Evolutionary conservation across 2,888 invertebrate genomes (phyloP), one percentile per base, ranked within the genome.

Genomic region (Vanessa cardui): DNA sequence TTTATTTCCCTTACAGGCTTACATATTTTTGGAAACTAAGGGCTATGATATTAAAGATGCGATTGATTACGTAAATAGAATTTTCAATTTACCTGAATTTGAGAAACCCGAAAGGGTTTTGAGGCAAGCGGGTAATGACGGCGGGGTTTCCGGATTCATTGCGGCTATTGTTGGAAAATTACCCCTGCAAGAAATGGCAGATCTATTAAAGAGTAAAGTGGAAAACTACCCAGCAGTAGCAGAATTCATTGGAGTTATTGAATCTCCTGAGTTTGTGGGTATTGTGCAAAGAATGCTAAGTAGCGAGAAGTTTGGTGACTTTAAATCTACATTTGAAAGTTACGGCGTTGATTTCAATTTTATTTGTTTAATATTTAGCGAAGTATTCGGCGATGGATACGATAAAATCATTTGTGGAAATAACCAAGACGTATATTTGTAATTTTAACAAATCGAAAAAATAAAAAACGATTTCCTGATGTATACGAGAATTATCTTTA

Each of bases 261-360:
- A 77, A 63, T 80, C 83, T 1, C 73, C 78, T 58, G 82, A 83
- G 71, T 83, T 84, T 68, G 70, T 78, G 68, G 76, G 76, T 31
- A 83, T 84, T 62, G 62, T 83, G 69, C 77, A 74, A 60, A 80
- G 76, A 66, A 74, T 84, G 76, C 72, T 75, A 4, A 66, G 74
- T 21, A 82, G 80, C 66, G 78, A 80, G 0, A 80, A 80, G 70
- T 79, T 83, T 60, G 68, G 70, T 33, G 78, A 80, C 70, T 72
- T 82, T 39, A 82, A 78, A 62, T 67, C 70, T 5, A 74, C 72
- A 5, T 80, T 83, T 44, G 79, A 81, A 70, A 69, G 67, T 61
- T 79, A 80, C 44, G 83, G 84, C 5, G 75, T 83, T 44, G 78
- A 81, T 68, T 81, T 80, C 63, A 77, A 76, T 61, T 72, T 74